phyloP scores from a whole-genome alignment of 2,113 vertebrate species.

The Psilopogon haemacephalus region DNA sequence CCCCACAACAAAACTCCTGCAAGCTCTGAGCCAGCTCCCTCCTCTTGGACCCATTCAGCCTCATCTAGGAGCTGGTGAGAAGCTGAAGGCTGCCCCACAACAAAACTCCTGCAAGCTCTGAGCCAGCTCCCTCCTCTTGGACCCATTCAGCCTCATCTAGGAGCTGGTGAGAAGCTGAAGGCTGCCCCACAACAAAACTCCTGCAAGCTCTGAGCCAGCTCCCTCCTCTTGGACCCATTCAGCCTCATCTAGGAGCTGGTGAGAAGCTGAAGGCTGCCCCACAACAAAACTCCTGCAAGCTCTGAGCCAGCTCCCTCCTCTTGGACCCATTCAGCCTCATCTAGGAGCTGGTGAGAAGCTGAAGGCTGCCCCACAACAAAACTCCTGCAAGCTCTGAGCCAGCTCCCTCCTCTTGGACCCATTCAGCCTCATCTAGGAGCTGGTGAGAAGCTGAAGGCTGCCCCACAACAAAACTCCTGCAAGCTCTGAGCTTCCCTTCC shows the following conservation, averaged over 20 bases:
- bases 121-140: neutral
- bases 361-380: neutral
- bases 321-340: rapidly evolving
- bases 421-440: rapidly evolving
- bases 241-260: neutral
- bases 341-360: neutral
- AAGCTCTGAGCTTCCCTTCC: neutral
- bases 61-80: neutral
- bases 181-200: neutral
- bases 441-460: neutral
- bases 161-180: neutral
- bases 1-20: neutral
- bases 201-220: too few relatives aligned
- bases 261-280: neutral
- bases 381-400: too few relatives aligned
- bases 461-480: neutral
- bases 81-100: neutral
- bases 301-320: neutral
- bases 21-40: too few relatives aligned
- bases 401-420: neutral
- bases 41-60: rapidly evolving
- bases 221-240: rapidly evolving
- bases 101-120: neutral
- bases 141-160: rapidly evolving
- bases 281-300: neutral